Evolutionary conservation across 1,140 invertebrate genomes (phyloP).

Genomic region (Drosophila lacertosa): DNA sequence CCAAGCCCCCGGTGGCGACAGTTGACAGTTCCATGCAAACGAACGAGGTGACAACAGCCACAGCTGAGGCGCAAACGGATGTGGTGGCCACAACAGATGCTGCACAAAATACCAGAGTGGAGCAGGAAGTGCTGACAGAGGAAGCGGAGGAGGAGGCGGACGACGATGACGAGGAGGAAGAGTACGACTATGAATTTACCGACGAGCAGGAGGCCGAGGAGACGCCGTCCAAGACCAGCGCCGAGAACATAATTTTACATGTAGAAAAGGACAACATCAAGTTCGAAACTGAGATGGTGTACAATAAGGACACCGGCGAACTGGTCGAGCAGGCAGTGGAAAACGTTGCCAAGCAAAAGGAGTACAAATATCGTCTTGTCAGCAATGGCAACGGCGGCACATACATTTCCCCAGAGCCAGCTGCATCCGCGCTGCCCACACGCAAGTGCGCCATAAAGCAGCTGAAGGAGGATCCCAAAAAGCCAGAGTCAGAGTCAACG

Average conservation of each 20-base stretch:
- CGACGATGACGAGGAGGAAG: constrained; percentile 43
- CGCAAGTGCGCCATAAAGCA: constrained; percentile 51
- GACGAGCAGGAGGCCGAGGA: constrained; percentile 45
- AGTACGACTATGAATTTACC: constrained; percentile 61
- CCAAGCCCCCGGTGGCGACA: constrained; percentile 27
- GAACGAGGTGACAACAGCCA: constrained; percentile 3
- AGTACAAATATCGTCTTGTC: constrained; percentile 56
- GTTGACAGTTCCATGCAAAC: constrained; percentile 51
- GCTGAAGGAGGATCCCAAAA: not conserved
- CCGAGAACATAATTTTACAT: constrained; percentile 50
- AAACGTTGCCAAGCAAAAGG: constrained; percentile 19
- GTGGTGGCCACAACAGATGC: constrained; percentile 15
- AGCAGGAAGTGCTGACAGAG: not conserved
- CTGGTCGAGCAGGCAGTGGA: constrained; percentile 14
- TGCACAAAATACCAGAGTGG: constrained; percentile 27
- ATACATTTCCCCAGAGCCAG: constrained; percentile 33
- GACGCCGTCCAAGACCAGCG: constrained; percentile 20
- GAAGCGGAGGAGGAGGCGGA: constrained; percentile 34
- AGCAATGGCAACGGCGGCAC: constrained; percentile 54
- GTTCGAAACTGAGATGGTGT: constrained; percentile 53
- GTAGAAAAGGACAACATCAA: constrained; percentile 52
- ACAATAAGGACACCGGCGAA: constrained; percentile 39
- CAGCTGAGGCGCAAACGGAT: constrained; percentile 50
- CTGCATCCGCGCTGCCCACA: constrained; percentile 8
- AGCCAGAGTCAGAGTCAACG: not conserved